These are phyloP conservation scores for Rhineura floridana DNA, from an alignment of 2,113 vertebrate genomes.

Conservation along the genomic window DNA sequence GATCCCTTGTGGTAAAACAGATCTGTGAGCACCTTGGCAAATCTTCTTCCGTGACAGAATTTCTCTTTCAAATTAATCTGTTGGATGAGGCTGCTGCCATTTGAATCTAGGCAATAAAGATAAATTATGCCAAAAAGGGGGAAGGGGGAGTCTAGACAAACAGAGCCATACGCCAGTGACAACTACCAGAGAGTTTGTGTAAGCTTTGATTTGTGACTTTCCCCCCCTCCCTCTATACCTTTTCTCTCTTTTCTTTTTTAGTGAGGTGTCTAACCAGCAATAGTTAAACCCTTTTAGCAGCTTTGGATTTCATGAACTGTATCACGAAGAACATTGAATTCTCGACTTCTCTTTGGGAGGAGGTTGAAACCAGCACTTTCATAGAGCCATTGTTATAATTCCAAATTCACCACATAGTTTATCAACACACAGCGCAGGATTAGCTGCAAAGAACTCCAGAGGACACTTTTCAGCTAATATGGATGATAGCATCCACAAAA, in stretches of 20 bases:
- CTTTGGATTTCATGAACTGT: slow-evolving; percentile 18
- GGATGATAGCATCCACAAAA: slow-evolving; percentile 49
- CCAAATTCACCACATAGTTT: slow-evolving; percentile 9
- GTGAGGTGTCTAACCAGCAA: slow-evolving; percentile 35
- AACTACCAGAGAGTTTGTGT: slow-evolving; percentile 51
- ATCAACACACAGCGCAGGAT: slow-evolving; percentile 48
- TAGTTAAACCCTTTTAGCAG: slow-evolving; percentile 38
- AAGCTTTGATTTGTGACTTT: slow-evolving; percentile 45
- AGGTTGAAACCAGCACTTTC: slow-evolving; percentile 30
- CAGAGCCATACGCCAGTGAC: slow-evolving; percentile 55
- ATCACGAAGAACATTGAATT: slow-evolving; percentile 11
- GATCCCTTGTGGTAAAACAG: slow-evolving; percentile 50
- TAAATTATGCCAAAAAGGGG: slow-evolving; percentile 57
- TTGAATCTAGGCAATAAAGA: slow-evolving; percentile 47
- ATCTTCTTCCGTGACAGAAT: slow-evolving; percentile 13
- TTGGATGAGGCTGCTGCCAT: slow-evolving; percentile 42
- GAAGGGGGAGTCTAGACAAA: slow-evolving; percentile 55
- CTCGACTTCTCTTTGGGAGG: slow-evolving; percentile 39
- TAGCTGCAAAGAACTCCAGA: slow-evolving; percentile 51
- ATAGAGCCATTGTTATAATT: slow-evolving; percentile 40
- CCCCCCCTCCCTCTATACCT: background rate
- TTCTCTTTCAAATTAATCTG: slow-evolving; percentile 52
- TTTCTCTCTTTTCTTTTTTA: background rate
- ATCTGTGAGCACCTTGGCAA: slow-evolving; percentile 40
- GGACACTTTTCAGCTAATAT: slow-evolving; percentile 61